Conservation (phyloP, 92 coral and sea anemone genomes). For the Paragorgia papillata region DNA sequence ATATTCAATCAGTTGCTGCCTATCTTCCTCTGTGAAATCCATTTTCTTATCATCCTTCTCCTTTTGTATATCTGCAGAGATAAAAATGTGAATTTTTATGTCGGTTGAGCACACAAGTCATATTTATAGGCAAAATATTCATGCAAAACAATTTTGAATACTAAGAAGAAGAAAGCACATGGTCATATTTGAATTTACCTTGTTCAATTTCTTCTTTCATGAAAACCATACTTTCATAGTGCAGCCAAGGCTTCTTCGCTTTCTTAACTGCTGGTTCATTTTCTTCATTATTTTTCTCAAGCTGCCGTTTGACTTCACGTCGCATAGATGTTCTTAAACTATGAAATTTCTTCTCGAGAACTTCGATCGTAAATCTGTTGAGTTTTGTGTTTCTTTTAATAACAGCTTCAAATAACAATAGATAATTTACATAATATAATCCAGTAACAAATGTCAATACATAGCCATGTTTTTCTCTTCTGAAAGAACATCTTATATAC, state of each 20-base stretch:
- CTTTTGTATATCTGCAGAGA: conserved; percentile 9
- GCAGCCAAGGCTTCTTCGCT: conserved; percentile 2
- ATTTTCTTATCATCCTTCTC: not conserved
- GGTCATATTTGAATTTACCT: not conserved
- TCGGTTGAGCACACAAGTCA: too few species aligned
- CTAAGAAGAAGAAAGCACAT: too few species aligned
- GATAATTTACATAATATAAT: too few species aligned
- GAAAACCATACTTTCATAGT: not conserved
- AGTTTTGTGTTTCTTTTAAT: too few species aligned
- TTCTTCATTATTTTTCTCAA: not conserved
- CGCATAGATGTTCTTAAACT: conserved; percentile 1
- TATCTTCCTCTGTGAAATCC: conserved; percentile 27
- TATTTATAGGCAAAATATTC: too few species aligned
- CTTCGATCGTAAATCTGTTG: too few species aligned
- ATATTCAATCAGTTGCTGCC: conserved; percentile 4
- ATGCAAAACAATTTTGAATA: too few species aligned
- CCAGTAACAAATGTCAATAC: too few species aligned
- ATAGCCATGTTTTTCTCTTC: too few species aligned
- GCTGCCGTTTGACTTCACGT: too few species aligned
- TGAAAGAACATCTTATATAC: too few species aligned
- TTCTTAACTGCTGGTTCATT: not conserved
- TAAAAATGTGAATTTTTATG: not conserved
- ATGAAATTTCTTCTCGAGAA: not conserved
- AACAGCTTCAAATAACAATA: too few species aligned
- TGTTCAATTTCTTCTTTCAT: conserved; percentile 4